A percentile compares a stretch with the other conserved stretches of the same genome.
Conservation (phyloP, 2,888 invertebrate genomes). For the Pherbina coryleti region DNA sequence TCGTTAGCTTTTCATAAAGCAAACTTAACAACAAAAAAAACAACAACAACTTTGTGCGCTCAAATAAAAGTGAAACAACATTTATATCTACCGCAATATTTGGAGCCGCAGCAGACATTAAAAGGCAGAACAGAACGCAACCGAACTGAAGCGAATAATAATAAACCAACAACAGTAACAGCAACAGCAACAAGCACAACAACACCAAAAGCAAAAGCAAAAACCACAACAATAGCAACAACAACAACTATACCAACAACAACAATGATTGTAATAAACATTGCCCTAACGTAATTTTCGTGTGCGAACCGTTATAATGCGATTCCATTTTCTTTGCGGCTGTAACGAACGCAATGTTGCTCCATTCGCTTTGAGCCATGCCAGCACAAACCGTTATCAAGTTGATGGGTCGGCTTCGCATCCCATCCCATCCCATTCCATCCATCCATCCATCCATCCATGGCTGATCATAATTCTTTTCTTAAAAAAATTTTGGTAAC, state of each 20-base stretch:
- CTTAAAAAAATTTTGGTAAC: background rate
- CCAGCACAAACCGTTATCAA: constrained; percentile 11
- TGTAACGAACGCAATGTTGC: background rate
- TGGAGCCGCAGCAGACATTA: background rate
- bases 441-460: background rate
- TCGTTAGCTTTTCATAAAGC: background rate
- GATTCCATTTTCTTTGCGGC: constrained; percentile 29
- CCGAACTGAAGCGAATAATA: constrained; percentile 6
- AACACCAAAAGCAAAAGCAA: constrained; percentile 17
- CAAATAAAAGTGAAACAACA: constrained; percentile 30
- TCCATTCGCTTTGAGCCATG: background rate
- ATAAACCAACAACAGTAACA: background rate
- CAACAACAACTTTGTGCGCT: background rate
- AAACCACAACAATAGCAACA: constrained; percentile 6
- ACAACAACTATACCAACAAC: background rate
- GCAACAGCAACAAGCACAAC: background rate
- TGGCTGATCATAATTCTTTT: background rate
- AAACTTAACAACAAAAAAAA: background rate
- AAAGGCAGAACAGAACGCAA: background rate
- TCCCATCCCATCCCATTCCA: background rate
- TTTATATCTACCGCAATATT: background rate
- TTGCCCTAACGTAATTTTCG: constrained; percentile 35
- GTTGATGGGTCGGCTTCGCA: constrained; percentile 8
- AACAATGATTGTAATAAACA: constrained; percentile 5
- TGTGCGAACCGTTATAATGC: constrained; percentile 41